These are phyloP conservation scores for Rhyacophila evoluta DNA, from an alignment of 2,888 invertebrate genomes.

Conservation along the genomic window DNA sequence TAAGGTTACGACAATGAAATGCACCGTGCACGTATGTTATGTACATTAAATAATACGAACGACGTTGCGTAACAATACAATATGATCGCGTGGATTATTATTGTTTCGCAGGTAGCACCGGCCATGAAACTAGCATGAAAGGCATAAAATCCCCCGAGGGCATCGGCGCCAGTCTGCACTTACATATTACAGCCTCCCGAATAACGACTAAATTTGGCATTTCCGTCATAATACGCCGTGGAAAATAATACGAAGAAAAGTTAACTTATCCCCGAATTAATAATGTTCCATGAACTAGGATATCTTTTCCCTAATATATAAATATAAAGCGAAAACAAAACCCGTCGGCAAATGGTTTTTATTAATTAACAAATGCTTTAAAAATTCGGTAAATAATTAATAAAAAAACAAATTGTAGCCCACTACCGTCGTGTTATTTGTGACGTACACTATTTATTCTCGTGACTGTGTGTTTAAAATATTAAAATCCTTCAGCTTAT, in stretches of 20 bases:
- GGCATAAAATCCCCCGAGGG: neutral
- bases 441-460: no score
- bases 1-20: neutral
- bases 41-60: neutral
- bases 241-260: neutral
- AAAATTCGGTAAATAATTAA: no score
- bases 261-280: neutral
- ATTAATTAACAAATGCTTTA: no score
- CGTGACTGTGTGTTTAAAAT: no score
- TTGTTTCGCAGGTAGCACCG: conserved; percentile 12
- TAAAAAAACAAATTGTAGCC: no score
- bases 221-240: neutral
- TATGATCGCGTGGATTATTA: conserved; percentile 12
- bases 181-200: conserved; percentile 1
- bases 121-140: conserved; percentile 22
- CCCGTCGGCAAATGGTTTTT: no score
- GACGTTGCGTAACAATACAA: neutral
- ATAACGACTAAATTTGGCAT: conserved; percentile 30
- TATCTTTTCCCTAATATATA: neutral
- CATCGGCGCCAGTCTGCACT: conserved; percentile 21
- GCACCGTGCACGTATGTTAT: conserved; percentile 1
- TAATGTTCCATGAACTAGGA: neutral
- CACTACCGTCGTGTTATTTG: no score
- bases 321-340: no score
- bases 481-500: no score